Conservation (phyloP, 1,140 invertebrate species). For the Zaprionus africanus region DNA sequence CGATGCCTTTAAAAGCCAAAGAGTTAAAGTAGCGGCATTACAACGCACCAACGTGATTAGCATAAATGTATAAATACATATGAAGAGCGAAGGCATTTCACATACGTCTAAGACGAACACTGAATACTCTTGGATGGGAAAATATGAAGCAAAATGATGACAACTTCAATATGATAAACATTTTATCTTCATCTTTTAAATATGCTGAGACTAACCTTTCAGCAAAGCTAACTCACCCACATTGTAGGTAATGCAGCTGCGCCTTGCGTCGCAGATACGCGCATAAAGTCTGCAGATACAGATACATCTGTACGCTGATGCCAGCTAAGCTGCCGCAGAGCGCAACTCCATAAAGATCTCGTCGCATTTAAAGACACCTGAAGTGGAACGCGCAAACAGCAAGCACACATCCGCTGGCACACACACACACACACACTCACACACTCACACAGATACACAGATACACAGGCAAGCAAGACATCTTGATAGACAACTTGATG, state of each 20-base stretch:
- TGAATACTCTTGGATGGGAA: background rate
- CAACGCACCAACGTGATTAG: constrained; percentile 75
- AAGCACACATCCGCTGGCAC: constrained; percentile 39
- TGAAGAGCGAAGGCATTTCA: constrained; percentile 22
- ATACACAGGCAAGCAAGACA: constrained; percentile 23
- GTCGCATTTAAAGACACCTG: constrained; percentile 80
- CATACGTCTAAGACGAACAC: background rate
- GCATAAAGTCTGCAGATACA: constrained; percentile 49
- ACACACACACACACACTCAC: constrained; percentile 14
- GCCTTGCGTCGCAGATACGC: constrained; percentile 54
- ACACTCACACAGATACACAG: no score
- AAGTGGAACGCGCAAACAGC: constrained; percentile 70
- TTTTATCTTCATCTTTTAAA: background rate
- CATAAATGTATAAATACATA: constrained; percentile 83
- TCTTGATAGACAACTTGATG: constrained; percentile 66
- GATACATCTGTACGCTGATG: constrained; percentile 41
- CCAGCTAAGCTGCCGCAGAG: constrained; percentile 47
- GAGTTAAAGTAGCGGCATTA: constrained; percentile 82
- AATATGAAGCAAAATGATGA: background rate
- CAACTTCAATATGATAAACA: no score
- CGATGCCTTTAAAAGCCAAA: constrained; percentile 72
- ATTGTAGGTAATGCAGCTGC: constrained; percentile 28
- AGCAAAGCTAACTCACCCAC: constrained; percentile 28
- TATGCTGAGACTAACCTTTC: background rate
- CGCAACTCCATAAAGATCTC: constrained; percentile 76